Evolutionary conservation across 1,140 invertebrate species (phyloP).

Genomic region (Copidosoma floridanum): DNA sequence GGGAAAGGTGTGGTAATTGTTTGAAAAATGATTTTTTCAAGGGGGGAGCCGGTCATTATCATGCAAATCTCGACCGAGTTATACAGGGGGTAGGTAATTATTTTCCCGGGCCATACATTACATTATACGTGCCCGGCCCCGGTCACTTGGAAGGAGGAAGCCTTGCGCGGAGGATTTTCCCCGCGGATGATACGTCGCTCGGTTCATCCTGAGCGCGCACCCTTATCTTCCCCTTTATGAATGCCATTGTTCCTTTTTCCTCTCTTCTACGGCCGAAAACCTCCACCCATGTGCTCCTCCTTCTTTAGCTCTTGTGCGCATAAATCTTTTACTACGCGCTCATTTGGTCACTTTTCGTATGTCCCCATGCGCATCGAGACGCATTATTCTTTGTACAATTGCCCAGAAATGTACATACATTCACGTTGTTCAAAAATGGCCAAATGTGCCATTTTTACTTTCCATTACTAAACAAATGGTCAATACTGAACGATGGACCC

Average conservation of each 20-base stretch:
- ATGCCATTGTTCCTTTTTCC: constrained; percentile 40
- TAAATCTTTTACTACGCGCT: too few species aligned
- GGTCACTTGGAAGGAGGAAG: constrained; percentile 18
- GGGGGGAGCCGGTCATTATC: constrained; percentile 48
- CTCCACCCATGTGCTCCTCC: not conserved
- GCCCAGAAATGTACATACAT: too few species aligned
- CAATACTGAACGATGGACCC: too few species aligned
- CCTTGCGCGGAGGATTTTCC: not conserved
- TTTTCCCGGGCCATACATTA: constrained; percentile 46
- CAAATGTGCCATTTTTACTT: too few species aligned
- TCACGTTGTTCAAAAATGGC: too few species aligned
- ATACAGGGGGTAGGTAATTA: constrained; percentile 45
- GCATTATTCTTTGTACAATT: too few species aligned
- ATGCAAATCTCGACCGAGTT: constrained; percentile 54
- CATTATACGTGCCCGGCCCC: too few species aligned
- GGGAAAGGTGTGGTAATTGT: constrained; percentile 54
- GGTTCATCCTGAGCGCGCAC: constrained; percentile 8
- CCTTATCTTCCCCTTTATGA: constrained; percentile 38
- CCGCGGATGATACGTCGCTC: constrained; percentile 2
- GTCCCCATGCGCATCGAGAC: too few species aligned
- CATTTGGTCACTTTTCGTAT: too few species aligned
- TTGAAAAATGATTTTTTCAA: constrained; percentile 48
- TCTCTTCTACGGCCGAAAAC: too few species aligned
- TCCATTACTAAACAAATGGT: too few species aligned
- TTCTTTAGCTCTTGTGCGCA: too few species aligned